Conservation (phyloP, 2,113 vertebrate genomes). For the Scomber japonicus region DNA sequence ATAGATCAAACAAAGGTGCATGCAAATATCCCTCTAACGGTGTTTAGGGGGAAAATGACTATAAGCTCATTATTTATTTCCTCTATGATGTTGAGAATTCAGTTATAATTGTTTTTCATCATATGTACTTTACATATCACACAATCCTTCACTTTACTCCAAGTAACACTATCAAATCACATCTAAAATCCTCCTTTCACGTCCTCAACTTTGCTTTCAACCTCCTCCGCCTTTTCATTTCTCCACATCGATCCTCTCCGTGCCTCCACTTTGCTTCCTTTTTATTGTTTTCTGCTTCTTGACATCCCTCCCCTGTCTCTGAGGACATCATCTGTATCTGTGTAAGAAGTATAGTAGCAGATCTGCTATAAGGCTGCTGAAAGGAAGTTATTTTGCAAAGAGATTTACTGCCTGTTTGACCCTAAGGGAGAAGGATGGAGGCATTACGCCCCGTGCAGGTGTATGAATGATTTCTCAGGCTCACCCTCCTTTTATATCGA, state of each 20-base stretch:
- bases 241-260: slow-evolving; percentile 12
- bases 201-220: slow-evolving; percentile 22
- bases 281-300: slow-evolving; percentile 40
- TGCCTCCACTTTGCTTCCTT: slow-evolving; percentile 21
- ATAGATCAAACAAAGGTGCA: slow-evolving; percentile 51
- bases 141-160: slow-evolving; percentile 38
- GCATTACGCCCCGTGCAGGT: slow-evolving; percentile 54
- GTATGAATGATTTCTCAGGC: slow-evolving; percentile 51
- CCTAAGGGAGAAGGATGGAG: slow-evolving; percentile 51
- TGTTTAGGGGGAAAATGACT: not conserved
- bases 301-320: not conserved
- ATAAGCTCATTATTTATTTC: slow-evolving; percentile 39
- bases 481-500: slow-evolving; percentile 51
- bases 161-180: slow-evolving; percentile 17
- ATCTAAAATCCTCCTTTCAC: slow-evolving; percentile 26
- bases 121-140: slow-evolving; percentile 26
- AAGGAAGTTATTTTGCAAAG: slow-evolving; percentile 55
- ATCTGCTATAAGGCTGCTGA: slow-evolving; percentile 39
- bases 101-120: slow-evolving; percentile 19
- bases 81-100: slow-evolving; percentile 32
- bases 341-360: slow-evolving; percentile 25
- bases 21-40: slow-evolving; percentile 37
- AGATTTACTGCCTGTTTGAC: slow-evolving; percentile 61
- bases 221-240: slow-evolving; percentile 37
- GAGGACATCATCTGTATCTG: slow-evolving; percentile 26